These are phyloP conservation scores for Oxygymnocypris stewartii DNA, from an alignment of 2,113 vertebrate species.

Conservation along the genomic window DNA sequence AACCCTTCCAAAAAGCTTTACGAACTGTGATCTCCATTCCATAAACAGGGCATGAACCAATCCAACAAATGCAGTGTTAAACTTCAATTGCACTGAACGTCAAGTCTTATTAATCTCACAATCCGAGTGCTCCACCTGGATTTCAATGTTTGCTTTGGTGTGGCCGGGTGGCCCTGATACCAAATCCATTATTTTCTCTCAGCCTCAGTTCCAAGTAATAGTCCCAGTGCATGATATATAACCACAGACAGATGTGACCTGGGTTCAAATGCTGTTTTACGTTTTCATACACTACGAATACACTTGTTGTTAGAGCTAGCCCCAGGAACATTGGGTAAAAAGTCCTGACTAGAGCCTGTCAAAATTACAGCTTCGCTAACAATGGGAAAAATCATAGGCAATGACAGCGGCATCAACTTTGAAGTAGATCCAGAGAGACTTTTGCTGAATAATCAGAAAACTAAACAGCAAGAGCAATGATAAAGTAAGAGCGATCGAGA, in stretches of 20 bases:
- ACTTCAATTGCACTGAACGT: not conserved
- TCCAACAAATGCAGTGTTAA: not conserved
- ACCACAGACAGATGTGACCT: conserved; percentile 38
- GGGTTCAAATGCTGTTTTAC: conserved; percentile 30
- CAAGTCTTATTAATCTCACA: conserved; percentile 20
- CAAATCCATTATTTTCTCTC: conserved; percentile 23
- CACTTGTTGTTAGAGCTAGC: conserved; percentile 24
- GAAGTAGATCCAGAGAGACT: not conserved
- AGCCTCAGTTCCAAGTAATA: conserved; percentile 19
- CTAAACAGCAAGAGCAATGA: not conserved
- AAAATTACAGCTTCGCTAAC: conserved; percentile 28
- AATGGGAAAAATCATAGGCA: conserved; percentile 1
- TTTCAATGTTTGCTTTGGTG: conserved; percentile 16
- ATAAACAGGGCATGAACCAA: not conserved
- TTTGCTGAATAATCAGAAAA: conserved; percentile 3
- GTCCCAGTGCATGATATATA: conserved; percentile 27
- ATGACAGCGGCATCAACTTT: not conserved
- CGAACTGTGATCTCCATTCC: not conserved
- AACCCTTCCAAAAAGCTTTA: not conserved
- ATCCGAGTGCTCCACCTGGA: not conserved
- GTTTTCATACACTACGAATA: conserved; percentile 25
- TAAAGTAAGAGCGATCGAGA: conserved; percentile 8
- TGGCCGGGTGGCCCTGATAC: not conserved
- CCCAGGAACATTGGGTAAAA: conserved; percentile 13
- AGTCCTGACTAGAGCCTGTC: conserved; percentile 45